Evolutionary conservation across 2,113 vertebrate species (phyloP).

Genomic region (Trematocara marginatum): DNA sequence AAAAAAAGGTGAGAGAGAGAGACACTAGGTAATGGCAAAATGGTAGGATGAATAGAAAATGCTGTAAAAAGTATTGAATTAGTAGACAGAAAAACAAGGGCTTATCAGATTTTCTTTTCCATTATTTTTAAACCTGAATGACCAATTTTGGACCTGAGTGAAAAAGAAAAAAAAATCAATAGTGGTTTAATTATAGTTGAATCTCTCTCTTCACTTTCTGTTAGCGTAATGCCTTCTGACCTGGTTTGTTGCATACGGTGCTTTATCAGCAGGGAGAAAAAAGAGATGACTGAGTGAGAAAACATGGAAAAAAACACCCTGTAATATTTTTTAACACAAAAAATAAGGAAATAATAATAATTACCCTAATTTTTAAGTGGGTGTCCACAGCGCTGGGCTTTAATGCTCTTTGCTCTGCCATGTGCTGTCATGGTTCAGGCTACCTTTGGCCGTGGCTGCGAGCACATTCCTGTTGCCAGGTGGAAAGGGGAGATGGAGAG

Average conservation of each 20-base stretch:
- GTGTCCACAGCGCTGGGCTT: neutral
- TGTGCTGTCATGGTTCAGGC: constrained; percentile 37
- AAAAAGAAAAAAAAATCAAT: neutral
- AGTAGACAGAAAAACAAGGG: neutral
- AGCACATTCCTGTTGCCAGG: constrained; percentile 46
- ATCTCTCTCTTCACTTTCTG: neutral
- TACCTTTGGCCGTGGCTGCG: constrained; percentile 50
- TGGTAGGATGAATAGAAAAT: neutral
- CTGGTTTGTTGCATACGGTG: neutral
- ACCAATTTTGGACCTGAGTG: neutral
- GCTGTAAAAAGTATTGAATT: neutral
- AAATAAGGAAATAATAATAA: neutral
- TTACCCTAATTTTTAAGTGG: neutral
- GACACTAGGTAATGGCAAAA: neutral
- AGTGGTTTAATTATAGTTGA: neutral
- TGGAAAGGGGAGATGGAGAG: constrained; percentile 46
- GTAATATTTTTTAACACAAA: neutral
- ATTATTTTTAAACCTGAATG: neutral
- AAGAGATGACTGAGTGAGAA: neutral
- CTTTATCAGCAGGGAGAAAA: neutral
- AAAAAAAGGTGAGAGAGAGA: neutral
- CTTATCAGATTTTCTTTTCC: neutral
- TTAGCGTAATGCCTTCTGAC: neutral
- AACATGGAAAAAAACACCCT: neutral
- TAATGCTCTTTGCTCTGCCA: neutral